These are phyloP conservation scores for Acipenser ruthenus DNA, from an alignment of 2,797 vertebrate genomes.

Conservation along the genomic window DNA sequence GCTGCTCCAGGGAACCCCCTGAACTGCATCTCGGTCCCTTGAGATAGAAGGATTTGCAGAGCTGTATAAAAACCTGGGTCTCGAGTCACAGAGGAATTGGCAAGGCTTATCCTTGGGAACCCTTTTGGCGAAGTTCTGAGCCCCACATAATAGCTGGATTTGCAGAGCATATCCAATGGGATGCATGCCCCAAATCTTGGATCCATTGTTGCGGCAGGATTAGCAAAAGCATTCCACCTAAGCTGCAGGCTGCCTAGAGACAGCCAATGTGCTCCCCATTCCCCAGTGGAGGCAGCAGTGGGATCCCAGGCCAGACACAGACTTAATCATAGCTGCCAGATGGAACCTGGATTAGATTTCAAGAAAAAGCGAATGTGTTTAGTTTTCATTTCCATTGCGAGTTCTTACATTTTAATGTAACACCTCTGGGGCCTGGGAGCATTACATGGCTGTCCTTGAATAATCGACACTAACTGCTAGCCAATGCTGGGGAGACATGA, in stretches of 20 bases:
- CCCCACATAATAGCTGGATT: background rate
- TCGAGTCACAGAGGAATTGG: background rate
- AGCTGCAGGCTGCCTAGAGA: constrained; percentile 55
- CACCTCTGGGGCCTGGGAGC: constrained; percentile 60
- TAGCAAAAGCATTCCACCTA: constrained; percentile 15
- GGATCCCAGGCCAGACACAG: constrained; percentile 48
- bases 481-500: constrained; percentile 71
- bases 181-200: background rate
- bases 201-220: background rate
- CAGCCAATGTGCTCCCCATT: constrained; percentile 56
- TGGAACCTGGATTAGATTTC: constrained; percentile 67
- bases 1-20: background rate
- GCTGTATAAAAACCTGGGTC: background rate
- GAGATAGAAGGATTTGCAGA: background rate
- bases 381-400: constrained; percentile 75
- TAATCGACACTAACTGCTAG: constrained; percentile 74
- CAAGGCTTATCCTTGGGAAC: background rate
- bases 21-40: background rate
- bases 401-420: constrained; percentile 72
- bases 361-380: constrained; percentile 52
- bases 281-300: constrained; percentile 53
- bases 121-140: background rate
- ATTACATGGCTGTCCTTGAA: constrained; percentile 77
- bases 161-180: background rate
- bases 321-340: constrained; percentile 67